Evolutionary conservation across 2,797 vertebrate genomes (phyloP), one percentile per base, ranked within the genome.

Genomic region (Sebastiscus tertius): DNA sequence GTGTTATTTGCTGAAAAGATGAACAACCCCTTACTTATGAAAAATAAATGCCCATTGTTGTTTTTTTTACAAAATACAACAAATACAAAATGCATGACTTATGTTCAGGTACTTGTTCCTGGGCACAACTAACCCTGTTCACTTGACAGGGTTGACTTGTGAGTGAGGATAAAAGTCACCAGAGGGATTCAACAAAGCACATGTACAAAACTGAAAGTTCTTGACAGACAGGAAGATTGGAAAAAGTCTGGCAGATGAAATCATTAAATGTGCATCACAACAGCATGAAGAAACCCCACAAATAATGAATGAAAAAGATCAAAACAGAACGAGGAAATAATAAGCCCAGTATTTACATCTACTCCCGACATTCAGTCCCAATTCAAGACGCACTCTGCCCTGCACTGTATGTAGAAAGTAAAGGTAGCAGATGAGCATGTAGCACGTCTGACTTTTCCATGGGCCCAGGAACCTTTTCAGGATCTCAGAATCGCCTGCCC

Each of bases 221-320:
- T 26, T 60, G 55, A 62, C 34, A 64, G 13, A 24, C 24, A 54
- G 39, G 9, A 39, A 67, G 18, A 54, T 22, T 26, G n/a, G 7
- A 22, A 61, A 60, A n/a, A 55, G 60, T 34, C 33, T 56, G 12
- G 26, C 54, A 26, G 12, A 11, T 46, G 6, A 59, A 82, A 61
- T 75, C 1, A 61, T 56, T 20, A 72, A 79, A 67, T 39, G 26
- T 36, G 26, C 46, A 55, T 22, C 29, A 54, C 1, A 34, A 67
- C 49, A 42, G 9, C n/a, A 26, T 22, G 10, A 36, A 65, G 20
- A 34, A 36, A 49, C 49, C 46, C 36, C 33, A n/a, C 27, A 64
- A 62, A 46, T 13, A 76, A 62, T 67, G 42, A 72, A 69, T 4
- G 18, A 77, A 82, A 67, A 46, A 70, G 3, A 68, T 60, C 24